Percentiles rank a stretch among this genome's conserved stretches.
Conservation (phyloP, 1,140 invertebrate species). For the Drosophila jambulina region DNA sequence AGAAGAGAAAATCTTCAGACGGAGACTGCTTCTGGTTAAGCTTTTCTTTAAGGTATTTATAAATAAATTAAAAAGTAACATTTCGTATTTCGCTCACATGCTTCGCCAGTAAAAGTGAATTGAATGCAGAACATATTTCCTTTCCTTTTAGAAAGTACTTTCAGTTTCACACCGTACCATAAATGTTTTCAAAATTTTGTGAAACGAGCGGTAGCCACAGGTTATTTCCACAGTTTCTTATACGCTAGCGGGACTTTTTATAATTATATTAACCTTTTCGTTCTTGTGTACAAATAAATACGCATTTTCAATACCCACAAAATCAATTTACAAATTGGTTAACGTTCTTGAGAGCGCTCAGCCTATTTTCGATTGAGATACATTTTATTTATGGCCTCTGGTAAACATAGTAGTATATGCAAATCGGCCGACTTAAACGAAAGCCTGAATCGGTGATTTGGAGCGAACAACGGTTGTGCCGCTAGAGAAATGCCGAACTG, state of each 20-base stretch:
- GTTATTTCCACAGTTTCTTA: background rate
- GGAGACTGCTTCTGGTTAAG: background rate
- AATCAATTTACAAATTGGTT: constrained; percentile 9
- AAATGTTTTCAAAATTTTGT: background rate
- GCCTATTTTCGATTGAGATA: constrained; percentile 42
- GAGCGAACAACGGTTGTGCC: constrained; percentile 75
- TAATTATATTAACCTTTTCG: background rate
- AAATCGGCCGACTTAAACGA: constrained; percentile 68
- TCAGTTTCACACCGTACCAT: background rate
- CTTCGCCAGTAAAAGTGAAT: constrained; percentile 8
- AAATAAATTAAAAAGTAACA: constrained; percentile 1
- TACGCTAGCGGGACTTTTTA: background rate
- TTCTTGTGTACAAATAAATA: background rate
- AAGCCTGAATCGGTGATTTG: constrained; percentile 70
- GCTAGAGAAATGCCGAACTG: constrained; percentile 73
- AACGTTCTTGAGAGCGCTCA: constrained; percentile 7
- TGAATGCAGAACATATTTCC: constrained; percentile 16
- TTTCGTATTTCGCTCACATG: background rate
- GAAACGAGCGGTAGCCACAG: background rate
- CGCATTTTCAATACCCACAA: background rate
- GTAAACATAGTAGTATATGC: constrained; percentile 51
- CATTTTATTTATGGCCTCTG: constrained; percentile 27
- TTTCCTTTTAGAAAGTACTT: constrained; percentile 23
- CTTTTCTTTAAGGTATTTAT: background rate
- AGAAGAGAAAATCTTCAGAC: background rate